These are phyloP conservation scores for Phalacrocorax aristotelis DNA, from an alignment of 2,113 vertebrate genomes.

Conservation along the genomic window DNA sequence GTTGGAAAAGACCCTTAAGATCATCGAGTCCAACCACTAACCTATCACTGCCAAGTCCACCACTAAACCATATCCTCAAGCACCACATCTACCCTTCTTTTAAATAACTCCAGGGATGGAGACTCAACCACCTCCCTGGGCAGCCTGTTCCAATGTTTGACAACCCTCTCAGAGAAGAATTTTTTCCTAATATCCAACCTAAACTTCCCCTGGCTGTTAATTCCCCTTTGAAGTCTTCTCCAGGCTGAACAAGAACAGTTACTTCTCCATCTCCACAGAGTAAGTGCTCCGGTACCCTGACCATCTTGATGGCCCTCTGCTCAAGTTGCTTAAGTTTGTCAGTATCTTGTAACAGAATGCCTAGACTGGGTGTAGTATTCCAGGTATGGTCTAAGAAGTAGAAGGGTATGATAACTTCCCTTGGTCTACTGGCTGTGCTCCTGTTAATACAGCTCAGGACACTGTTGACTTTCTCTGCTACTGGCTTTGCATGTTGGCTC, in stretches of 20 bases:
- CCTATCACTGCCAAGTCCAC: no score
- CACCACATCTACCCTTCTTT: no score
- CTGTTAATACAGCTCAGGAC: neutral
- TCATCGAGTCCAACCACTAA: no score
- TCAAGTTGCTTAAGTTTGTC: neutral
- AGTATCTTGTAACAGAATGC: neutral
- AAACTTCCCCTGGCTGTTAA: neutral
- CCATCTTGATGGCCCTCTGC: neutral
- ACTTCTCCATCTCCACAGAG: neutral
- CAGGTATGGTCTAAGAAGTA: neutral
- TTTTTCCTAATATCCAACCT: no score
- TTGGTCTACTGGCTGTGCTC: neutral
- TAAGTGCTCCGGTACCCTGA: neutral
- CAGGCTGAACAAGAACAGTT: neutral
- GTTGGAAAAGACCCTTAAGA: no score
- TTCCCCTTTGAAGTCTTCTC: neutral
- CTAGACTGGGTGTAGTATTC: neutral
- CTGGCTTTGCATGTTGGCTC: neutral
- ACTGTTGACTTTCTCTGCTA: neutral
- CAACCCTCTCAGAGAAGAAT: no score
- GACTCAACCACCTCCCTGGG: no score
- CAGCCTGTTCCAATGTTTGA: no score
- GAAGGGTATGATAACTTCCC: neutral
- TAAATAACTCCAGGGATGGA: no score
- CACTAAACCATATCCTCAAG: no score